Percentiles rank a stretch among this genome's conserved stretches.
Conservation (phyloP, 2,113 vertebrate genomes). For the Helogale parvula region DNA sequence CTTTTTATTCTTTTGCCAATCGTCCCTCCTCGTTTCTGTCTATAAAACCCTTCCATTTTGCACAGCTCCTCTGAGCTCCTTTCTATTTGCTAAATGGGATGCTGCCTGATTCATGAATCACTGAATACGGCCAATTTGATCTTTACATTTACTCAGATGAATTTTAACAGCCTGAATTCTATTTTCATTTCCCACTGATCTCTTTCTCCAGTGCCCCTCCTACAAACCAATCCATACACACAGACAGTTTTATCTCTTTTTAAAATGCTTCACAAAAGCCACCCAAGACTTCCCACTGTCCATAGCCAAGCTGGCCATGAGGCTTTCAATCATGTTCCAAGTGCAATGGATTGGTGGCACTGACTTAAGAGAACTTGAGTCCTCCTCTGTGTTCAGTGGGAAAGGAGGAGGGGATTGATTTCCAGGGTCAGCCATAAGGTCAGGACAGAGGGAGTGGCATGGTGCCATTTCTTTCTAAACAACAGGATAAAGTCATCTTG, state of each 20-base stretch:
- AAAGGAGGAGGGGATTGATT: not conserved
- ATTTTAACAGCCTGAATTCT: not conserved
- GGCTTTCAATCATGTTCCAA: not conserved
- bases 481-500: not conserved
- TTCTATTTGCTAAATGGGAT: not conserved
- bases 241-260: not conserved
- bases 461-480: not conserved
- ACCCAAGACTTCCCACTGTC: not conserved
- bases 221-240: not conserved
- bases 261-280: not conserved
- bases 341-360: fast-evolving
- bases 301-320: not conserved
- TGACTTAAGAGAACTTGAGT: not conserved
- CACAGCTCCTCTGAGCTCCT: not conserved
- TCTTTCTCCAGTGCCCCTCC: not conserved
- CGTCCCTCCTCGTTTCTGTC: not conserved
- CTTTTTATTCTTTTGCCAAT: not conserved
- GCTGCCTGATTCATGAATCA: not conserved
- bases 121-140: not conserved
- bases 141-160: not conserved
- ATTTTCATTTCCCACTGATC: not conserved
- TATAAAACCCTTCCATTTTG: not conserved
- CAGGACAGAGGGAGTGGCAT: no score
- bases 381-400: not conserved
- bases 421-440: not conserved